Conservation (phyloP, 2,797 vertebrate genomes). For the Sphenodon punctatus region DNA sequence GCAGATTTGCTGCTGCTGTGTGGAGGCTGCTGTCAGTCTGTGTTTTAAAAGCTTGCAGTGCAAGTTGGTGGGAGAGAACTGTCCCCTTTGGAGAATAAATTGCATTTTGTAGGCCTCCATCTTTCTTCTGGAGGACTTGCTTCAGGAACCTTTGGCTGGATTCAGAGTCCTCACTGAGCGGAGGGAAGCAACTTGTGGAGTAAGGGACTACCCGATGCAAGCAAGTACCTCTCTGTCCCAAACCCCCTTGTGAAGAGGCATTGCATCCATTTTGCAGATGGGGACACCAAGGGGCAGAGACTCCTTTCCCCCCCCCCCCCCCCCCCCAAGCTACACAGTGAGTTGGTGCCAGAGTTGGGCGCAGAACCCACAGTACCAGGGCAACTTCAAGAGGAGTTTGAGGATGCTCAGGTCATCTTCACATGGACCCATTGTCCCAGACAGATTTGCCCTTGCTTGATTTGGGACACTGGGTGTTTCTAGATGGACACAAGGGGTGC, state of each 20-base stretch:
- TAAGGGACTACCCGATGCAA: not conserved
- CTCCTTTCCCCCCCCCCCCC: too few relatives aligned
- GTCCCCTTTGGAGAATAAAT: too few relatives aligned
- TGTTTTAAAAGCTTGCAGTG: not conserved
- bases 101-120: not conserved
- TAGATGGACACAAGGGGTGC: too few relatives aligned
- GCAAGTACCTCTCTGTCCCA: too few relatives aligned
- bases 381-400: too few relatives aligned
- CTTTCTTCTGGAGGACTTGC: not conserved
- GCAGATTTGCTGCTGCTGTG: not conserved
- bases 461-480: too few relatives aligned
- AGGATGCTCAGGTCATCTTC: too few relatives aligned
- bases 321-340: not conserved
- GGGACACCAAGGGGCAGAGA: not conserved
- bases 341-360: not conserved
- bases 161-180: accelerated
- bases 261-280: not conserved
- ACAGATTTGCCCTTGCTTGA: too few relatives aligned
- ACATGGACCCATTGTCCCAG: too few relatives aligned
- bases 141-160: accelerated
- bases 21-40: not conserved
- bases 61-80: not conserved
- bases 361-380: not conserved
- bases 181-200: not conserved
- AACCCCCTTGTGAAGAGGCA: too few relatives aligned